Conservation (phyloP, 2,888 invertebrate species). For the Diarsia dahlii region DNA sequence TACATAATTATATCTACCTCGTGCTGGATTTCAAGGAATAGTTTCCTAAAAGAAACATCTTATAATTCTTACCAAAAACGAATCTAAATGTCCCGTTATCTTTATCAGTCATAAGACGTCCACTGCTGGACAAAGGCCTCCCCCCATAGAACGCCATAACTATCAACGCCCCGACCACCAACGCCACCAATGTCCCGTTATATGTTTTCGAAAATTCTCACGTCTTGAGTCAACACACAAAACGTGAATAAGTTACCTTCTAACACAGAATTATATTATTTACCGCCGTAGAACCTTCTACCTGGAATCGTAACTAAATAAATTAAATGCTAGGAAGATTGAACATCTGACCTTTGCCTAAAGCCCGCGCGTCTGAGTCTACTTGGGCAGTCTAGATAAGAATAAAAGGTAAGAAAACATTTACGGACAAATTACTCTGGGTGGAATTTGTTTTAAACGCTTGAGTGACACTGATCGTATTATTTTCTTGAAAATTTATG, state of each 20-base stretch:
- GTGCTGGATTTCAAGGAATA: not conserved
- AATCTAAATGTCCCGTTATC: no score
- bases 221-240: not conserved
- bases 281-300: conserved; percentile 11
- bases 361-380: conserved; percentile 2
- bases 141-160: no score
- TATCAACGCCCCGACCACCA: no score
- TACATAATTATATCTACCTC: not conserved
- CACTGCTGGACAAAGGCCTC: no score
- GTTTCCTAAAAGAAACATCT: not conserved
- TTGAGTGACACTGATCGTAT: conserved; percentile 11
- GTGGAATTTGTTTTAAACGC: conserved; percentile 25
- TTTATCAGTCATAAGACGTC: no score
- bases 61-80: not conserved
- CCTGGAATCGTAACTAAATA: conserved; percentile 33
- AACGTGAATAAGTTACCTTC: not conserved
- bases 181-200: not conserved
- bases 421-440: conserved; percentile 30
- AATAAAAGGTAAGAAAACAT: conserved; percentile 34
- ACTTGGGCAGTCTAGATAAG: conserved; percentile 14
- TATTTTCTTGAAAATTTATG: not conserved
- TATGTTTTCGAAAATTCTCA: no score
- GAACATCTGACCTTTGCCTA: conserved; percentile 42
- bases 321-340: conserved; percentile 42
- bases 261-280: conserved; percentile 14